Evolutionary conservation across 2,113 vertebrate species (phyloP).

Genomic region (Nannobrachium achirus): DNA sequence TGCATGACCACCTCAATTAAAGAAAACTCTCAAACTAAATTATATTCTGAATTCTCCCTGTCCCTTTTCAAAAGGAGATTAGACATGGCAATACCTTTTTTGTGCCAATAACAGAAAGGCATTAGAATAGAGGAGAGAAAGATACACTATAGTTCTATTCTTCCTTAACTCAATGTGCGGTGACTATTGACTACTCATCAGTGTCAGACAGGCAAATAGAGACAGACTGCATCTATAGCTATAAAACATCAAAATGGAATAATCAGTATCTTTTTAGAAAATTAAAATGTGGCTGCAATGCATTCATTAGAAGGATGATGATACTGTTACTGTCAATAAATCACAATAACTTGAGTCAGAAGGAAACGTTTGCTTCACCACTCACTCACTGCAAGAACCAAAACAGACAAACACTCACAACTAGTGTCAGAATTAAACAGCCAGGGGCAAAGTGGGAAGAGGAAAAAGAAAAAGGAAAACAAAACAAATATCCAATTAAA

Average conservation of each 20-base stretch:
- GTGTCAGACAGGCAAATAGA: too few relatives aligned
- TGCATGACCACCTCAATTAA: slow-evolving; percentile 65
- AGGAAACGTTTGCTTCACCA: too few relatives aligned
- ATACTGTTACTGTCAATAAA: too few relatives aligned
- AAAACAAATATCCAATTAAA: slow-evolving; percentile 13
- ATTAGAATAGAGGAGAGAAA: background rate
- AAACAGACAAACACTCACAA: too few relatives aligned
- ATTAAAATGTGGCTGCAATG: too few relatives aligned
- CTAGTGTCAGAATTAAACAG: slow-evolving; percentile 13
- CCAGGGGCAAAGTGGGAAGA: slow-evolving; percentile 23
- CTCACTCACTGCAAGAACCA: too few relatives aligned
- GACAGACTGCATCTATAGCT: too few relatives aligned
- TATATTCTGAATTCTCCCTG: slow-evolving; percentile 51
- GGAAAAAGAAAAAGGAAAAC: background rate
- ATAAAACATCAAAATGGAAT: too few relatives aligned
- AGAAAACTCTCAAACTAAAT: slow-evolving; percentile 42
- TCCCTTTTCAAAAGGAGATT: slow-evolving; percentile 56
- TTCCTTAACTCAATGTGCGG: background rate
- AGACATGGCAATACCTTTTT: slow-evolving; percentile 52
- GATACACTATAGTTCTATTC: background rate
- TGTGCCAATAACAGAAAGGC: slow-evolving; percentile 49
- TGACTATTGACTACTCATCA: too few relatives aligned
- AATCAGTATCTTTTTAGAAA: too few relatives aligned
- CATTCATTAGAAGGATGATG: too few relatives aligned
- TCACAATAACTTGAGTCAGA: too few relatives aligned